phyloP scores from a whole-genome alignment of 2,113 vertebrate species.

The Pithys albifrons region DNA sequence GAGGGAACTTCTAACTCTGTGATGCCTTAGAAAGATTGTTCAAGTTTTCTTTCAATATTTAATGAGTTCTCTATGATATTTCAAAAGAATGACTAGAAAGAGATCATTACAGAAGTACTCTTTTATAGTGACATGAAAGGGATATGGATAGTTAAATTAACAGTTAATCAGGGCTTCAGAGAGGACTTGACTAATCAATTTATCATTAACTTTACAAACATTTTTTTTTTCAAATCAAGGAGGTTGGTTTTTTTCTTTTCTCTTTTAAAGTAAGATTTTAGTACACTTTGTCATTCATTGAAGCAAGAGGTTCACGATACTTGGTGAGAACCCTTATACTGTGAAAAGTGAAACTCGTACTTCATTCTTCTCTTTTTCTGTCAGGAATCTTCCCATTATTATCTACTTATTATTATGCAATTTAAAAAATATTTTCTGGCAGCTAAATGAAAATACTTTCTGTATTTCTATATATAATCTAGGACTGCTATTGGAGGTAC shows the following conservation, averaged over 20 bases:
- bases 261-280: not conserved
- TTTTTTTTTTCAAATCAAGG: not conserved
- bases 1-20: not conserved
- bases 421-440: not conserved
- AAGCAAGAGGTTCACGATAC: not conserved
- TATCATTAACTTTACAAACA: slow-evolving; percentile 54
- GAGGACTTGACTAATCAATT: slow-evolving; percentile 43
- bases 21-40: not conserved
- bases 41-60: slow-evolving; percentile 45
- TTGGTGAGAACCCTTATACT: not conserved
- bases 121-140: slow-evolving; percentile 60
- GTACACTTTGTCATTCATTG: not conserved
- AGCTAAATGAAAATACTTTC: not conserved
- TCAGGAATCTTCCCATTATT: not conserved
- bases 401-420: not conserved
- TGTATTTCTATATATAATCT: not conserved
- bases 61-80: slow-evolving; percentile 33
- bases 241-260: not conserved
- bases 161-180: slow-evolving; percentile 55
- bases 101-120: slow-evolving; percentile 16
- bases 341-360: not conserved
- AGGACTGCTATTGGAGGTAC: not conserved
- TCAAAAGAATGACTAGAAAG: slow-evolving; percentile 47
- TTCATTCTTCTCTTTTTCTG: not conserved
- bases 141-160: slow-evolving; percentile 30